Conservation (phyloP, 2,888 invertebrate genomes). For the Netelia virgata region DNA sequence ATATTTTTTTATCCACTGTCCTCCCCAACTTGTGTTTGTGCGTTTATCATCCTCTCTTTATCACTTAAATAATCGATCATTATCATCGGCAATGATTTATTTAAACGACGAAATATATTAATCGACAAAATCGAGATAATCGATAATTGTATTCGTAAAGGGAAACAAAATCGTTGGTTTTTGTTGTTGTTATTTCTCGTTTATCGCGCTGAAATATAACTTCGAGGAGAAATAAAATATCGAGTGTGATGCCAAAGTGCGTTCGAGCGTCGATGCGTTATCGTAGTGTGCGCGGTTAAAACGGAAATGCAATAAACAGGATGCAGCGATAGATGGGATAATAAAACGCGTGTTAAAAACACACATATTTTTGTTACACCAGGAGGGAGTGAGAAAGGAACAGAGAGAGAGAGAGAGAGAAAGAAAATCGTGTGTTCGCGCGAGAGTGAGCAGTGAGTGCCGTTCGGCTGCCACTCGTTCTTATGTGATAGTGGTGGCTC, state of each 20-base stretch:
- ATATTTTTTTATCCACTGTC: too few species aligned
- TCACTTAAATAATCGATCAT: too few species aligned
- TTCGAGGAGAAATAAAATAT: too few species aligned
- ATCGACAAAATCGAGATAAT: too few species aligned
- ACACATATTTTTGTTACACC: neutral
- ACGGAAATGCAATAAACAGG: conserved; percentile 16
- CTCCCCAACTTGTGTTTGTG: neutral
- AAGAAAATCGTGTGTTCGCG: conserved; percentile 12
- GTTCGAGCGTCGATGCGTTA: neutral
- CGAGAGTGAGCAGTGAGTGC: conserved; percentile 41
- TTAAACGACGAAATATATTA: too few species aligned
- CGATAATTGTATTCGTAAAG: too few species aligned
- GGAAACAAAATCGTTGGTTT: too few species aligned
- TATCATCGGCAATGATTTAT: too few species aligned
- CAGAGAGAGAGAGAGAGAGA: conserved; percentile 1
- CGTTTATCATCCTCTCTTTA: neutral
- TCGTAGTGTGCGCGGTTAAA: neutral
- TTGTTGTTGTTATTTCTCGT: too few species aligned
- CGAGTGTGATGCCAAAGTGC: neutral
- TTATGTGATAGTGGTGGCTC: conserved; percentile 48
- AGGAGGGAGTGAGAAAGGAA: neutral
- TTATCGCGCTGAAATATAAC: too few species aligned
- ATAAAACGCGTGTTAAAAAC: conserved; percentile 3
- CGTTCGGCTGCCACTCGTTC: conserved; percentile 18
- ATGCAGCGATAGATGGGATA: conserved; percentile 21